These are phyloP conservation scores for Apolygus lucorum DNA, from an alignment of 1,140 invertebrate genomes.

Conservation along the genomic window DNA sequence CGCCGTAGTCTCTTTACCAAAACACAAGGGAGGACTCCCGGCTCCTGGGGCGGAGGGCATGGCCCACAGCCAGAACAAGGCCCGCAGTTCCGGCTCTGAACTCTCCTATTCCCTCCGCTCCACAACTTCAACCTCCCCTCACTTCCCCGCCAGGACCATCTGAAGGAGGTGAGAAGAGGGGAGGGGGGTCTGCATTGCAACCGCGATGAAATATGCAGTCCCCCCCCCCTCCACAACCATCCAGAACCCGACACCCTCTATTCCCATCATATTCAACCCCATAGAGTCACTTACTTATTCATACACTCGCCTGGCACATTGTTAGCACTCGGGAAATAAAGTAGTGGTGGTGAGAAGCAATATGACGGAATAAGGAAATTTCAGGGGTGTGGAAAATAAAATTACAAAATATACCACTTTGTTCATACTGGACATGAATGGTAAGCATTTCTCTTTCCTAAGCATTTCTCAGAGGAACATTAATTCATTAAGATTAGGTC, in stretches of 20 bases:
- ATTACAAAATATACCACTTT: too few species aligned
- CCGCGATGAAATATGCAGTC: constrained; percentile 10
- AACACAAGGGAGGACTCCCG: background rate
- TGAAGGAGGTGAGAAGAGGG: background rate
- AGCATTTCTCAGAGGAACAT: too few species aligned
- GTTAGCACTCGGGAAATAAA: background rate
- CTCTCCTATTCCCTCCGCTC: background rate
- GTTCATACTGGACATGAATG: too few species aligned
- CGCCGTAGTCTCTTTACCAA: background rate
- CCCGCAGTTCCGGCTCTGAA: constrained; percentile 6
- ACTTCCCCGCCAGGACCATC: background rate
- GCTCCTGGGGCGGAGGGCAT: background rate
- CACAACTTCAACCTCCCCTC: background rate
- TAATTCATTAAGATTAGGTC: too few species aligned
- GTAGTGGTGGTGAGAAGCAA: too few species aligned
- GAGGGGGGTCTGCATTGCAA: constrained; percentile 2
- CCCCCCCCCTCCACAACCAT: background rate
- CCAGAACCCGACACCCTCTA: background rate
- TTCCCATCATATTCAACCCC: background rate
- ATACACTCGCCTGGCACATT: background rate
- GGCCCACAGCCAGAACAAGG: constrained; percentile 10
- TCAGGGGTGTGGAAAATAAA: too few species aligned
- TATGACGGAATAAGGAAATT: too few species aligned
- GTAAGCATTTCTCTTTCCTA: too few species aligned
- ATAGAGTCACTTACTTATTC: background rate